Evolutionary conservation across 2,888 invertebrate genomes (phyloP), one percentile per base, ranked within the genome.

Genomic region (Sphecodes monilicornis): DNA sequence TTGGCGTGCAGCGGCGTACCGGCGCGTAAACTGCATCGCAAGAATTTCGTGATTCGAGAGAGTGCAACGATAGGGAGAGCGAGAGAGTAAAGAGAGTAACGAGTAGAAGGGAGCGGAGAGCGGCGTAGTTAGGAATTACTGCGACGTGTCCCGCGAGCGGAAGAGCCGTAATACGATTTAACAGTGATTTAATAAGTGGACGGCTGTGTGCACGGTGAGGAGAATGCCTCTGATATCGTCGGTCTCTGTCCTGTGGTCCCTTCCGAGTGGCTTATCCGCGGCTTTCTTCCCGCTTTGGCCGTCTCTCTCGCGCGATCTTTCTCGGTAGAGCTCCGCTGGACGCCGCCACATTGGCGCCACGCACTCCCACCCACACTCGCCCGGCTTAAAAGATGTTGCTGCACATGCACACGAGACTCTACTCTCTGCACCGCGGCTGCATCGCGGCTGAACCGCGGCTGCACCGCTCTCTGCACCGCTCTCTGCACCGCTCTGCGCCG

Each of bases 291-390:
- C 70, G 74, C 78, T 82, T 70, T 82, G 70, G 72, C 79, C 71
- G 29, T 64, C 75, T 84, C 86, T 82, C 78, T 78, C 74, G 64
- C 75, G 66, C 82, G 83, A 86, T 88, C 86, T 73, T 83, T 82
- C 85, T 79, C 82, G 84, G 80, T 86, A 85, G 87, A 86, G 88
- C 92, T 89, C 92, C 84, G 91, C 89, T 92, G 93, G 93, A 92
- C 90, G 91, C 92, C 93, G 93, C 91, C 93, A 89, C 89, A 73
- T 86, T 93, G 93, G 93, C 93, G 93, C 93, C 93, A 92, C 88
- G 86, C 86, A 89, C 91, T 92, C 91, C 92, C 93, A 92, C 93
- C 91, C 89, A 90, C 91, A 88, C 91, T 86, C 82, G 71, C 57
- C 8, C 60, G 77, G 73, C 75, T n/a, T 73, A 41, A 76, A 82